Evolutionary conservation across 2,888 invertebrate genomes (phyloP).

Genomic region (Cylindroiulus punctatus): DNA sequence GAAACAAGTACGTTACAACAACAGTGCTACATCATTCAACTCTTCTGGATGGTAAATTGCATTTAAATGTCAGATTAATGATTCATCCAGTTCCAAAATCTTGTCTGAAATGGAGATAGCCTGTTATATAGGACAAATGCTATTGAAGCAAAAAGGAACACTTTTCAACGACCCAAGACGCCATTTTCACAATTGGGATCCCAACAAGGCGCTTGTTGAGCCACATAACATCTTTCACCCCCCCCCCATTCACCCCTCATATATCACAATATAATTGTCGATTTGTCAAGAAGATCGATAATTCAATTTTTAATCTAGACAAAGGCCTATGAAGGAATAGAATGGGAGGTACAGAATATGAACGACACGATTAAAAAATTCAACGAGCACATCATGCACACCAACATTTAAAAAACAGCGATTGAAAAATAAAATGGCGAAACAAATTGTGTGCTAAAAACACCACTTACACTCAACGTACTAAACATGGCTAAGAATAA

Average conservation of each 20-base stretch:
- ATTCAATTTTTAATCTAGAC: slow-evolving; percentile 45
- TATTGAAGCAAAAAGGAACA: slow-evolving; percentile 45
- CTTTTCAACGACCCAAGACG: slow-evolving; percentile 43
- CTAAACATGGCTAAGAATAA: slow-evolving; percentile 21
- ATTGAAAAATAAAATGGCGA: slow-evolving; percentile 9
- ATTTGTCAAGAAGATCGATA: slow-evolving; percentile 47
- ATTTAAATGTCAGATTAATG: slow-evolving; percentile 30
- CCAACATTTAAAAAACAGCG: slow-evolving; percentile 10
- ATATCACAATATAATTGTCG: slow-evolving; percentile 47
- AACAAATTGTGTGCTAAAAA: slow-evolving; percentile 7
- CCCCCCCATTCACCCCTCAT: neutral
- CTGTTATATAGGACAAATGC: slow-evolving; percentile 40
- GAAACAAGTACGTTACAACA: neutral
- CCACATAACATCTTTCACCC: neutral
- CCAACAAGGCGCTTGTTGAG: slow-evolving; percentile 47
- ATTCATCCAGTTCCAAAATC: neutral
- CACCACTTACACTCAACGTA: slow-evolving; percentile 38
- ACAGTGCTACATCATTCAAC: neutral
- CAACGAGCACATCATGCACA: slow-evolving; percentile 20
- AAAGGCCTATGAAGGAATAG: slow-evolving; percentile 47
- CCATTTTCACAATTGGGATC: slow-evolving; percentile 5
- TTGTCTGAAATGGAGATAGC: slow-evolving; percentile 28
- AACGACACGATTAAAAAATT: slow-evolving; percentile 7
- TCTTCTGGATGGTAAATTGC: slow-evolving; percentile 45
- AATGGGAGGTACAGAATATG: neutral